phyloP scores from a whole-genome alignment of 1,140 invertebrate species.

The Drosophila ohnishii region DNA sequence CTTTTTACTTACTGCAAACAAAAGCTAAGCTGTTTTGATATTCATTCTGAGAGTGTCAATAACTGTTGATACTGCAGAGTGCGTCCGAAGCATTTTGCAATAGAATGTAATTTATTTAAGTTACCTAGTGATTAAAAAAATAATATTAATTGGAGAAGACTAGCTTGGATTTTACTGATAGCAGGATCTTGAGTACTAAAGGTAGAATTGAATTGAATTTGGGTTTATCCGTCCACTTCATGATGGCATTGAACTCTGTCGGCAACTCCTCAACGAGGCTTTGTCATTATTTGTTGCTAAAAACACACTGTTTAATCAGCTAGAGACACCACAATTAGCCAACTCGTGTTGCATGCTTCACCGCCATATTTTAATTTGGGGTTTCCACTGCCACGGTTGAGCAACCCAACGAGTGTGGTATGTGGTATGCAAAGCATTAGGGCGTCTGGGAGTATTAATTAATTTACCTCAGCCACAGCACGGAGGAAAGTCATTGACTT shows the following conservation, averaged over 20 bases:
- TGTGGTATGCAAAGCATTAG: slow-evolving; percentile 54
- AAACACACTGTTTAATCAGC: slow-evolving; percentile 21
- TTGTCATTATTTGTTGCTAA: slow-evolving; percentile 27
- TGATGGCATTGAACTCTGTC: slow-evolving; percentile 20
- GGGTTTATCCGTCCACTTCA: no score
- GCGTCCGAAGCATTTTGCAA: not conserved
- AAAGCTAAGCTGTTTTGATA: not conserved
- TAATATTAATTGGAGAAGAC: no score
- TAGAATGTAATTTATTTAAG: not conserved
- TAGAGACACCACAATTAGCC: slow-evolving; percentile 37
- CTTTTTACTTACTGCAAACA: slow-evolving; percentile 19
- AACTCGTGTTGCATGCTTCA: slow-evolving; percentile 51
- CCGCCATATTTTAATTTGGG: slow-evolving; percentile 56
- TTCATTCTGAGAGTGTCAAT: not conserved
- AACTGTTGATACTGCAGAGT: no score
- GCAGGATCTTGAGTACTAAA: not conserved
- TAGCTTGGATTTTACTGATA: not conserved
- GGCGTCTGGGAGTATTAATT: slow-evolving; percentile 53
- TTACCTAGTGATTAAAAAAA: not conserved
- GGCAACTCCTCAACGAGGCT: not conserved
- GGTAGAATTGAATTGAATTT: not conserved
- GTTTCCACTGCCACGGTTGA: slow-evolving; percentile 46
- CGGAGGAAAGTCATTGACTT: slow-evolving; percentile 43
- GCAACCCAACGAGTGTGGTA: slow-evolving; percentile 32
- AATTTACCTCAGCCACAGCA: slow-evolving; percentile 24